Conservation (phyloP, 1,140 invertebrate genomes). For the Anoplophora glabripennis region DNA sequence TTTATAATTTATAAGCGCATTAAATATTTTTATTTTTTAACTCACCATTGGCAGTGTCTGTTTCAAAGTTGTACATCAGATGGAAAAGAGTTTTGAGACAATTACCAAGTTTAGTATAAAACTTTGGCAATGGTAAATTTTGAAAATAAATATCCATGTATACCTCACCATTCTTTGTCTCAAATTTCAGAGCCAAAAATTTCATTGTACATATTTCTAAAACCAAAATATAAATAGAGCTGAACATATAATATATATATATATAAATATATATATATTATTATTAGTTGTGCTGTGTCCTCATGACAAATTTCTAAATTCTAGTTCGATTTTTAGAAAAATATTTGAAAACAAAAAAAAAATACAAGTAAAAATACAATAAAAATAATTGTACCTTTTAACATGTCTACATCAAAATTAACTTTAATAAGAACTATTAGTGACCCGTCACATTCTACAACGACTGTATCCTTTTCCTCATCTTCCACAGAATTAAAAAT, state of each 20-base stretch:
- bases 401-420: background rate
- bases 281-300: background rate
- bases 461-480: background rate
- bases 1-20: background rate
- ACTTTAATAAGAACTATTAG: slow-evolving; percentile 6
- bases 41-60: slow-evolving; percentile 17
- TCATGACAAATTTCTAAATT: background rate
- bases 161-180: background rate
- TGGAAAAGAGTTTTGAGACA: slow-evolving; percentile 33
- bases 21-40: background rate
- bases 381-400: slow-evolving; percentile 7
- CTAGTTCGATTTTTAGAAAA: background rate
- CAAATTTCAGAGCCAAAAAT: slow-evolving; percentile 10
- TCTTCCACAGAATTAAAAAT: slow-evolving; percentile 2
- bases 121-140: slow-evolving; percentile 34
- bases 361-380: background rate
- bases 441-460: background rate
- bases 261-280: background rate
- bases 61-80: slow-evolving; percentile 21
- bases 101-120: slow-evolving; percentile 28
- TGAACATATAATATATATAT: background rate
- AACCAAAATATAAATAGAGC: background rate
- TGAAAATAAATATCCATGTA: slow-evolving; percentile 28
- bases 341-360: background rate
- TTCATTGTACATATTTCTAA: slow-evolving; percentile 3